Percentiles rank a stretch among this genome's conserved stretches.
phyloP scores from a whole-genome alignment of 1,140 invertebrate genomes.

The Drosophila oshimai region DNA sequence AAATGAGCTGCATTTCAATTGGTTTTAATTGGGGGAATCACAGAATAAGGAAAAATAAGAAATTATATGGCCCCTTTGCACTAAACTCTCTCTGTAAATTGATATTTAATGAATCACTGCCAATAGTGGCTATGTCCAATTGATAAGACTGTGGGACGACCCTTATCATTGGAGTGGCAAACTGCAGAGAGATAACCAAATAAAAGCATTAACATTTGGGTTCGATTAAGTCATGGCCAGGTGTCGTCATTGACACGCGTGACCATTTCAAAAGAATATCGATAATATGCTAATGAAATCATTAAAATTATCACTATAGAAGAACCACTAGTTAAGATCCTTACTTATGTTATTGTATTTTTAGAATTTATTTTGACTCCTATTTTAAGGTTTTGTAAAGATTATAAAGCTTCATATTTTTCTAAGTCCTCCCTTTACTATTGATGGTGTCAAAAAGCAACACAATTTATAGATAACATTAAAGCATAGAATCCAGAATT shows the following conservation, averaged over 20 bases:
- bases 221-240: constrained; percentile 54
- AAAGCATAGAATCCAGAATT: too few species aligned
- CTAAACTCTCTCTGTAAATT: neutral
- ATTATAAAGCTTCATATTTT: too few species aligned
- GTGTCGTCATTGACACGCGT: constrained; percentile 41
- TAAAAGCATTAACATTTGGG: constrained; percentile 22
- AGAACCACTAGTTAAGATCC: too few species aligned
- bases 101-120: constrained; percentile 19
- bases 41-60: neutral
- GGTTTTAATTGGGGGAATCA: constrained; percentile 4
- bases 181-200: constrained; percentile 16
- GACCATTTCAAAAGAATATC: constrained; percentile 8
- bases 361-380: too few species aligned
- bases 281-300: too few species aligned
- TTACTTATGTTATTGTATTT: too few species aligned
- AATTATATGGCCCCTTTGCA: neutral
- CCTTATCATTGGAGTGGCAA: constrained; percentile 9
- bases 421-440: too few species aligned
- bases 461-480: too few species aligned
- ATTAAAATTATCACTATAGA: too few species aligned
- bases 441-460: too few species aligned
- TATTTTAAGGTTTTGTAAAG: too few species aligned
- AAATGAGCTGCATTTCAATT: constrained; percentile 21
- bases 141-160: constrained; percentile 10
- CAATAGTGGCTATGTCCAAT: neutral